These are phyloP conservation scores for Sinotaia quadrata DNA, from an alignment of 2,888 invertebrate species.

Conservation along the genomic window DNA sequence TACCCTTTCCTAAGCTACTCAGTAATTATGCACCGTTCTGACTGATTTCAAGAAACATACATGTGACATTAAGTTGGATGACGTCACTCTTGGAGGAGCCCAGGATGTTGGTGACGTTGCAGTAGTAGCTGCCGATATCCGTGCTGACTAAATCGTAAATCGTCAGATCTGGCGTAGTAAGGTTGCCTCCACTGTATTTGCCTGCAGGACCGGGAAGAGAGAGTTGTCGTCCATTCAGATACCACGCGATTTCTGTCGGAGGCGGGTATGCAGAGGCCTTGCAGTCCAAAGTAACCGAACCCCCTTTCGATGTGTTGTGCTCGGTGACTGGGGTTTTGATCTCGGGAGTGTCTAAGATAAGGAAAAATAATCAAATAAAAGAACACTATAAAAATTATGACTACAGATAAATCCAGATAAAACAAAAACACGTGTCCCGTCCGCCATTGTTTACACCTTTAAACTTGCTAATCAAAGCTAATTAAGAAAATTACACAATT, in stretches of 20 bases:
- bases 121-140: conserved; percentile 32
- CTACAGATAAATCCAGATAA: neutral
- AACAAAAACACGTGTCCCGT: too few relatives aligned
- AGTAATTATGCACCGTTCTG: neutral
- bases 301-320: too few relatives aligned
- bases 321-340: too few relatives aligned
- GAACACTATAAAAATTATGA: neutral
- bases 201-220: too few relatives aligned
- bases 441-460: too few relatives aligned
- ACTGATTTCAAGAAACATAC: neutral
- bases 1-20: too few relatives aligned
- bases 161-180: conserved; percentile 23
- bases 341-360: neutral
- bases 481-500: too few relatives aligned
- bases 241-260: too few relatives aligned
- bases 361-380: neutral
- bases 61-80: neutral
- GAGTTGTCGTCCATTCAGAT: too few relatives aligned
- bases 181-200: conserved; percentile 27
- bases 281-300: too few relatives aligned
- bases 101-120: conserved; percentile 26
- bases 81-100: neutral
- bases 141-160: conserved; percentile 16
- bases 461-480: too few relatives aligned
- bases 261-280: too few relatives aligned